Evolutionary conservation across 2,888 invertebrate species (phyloP).

Genomic region (Xanthostigma xanthostigma): DNA sequence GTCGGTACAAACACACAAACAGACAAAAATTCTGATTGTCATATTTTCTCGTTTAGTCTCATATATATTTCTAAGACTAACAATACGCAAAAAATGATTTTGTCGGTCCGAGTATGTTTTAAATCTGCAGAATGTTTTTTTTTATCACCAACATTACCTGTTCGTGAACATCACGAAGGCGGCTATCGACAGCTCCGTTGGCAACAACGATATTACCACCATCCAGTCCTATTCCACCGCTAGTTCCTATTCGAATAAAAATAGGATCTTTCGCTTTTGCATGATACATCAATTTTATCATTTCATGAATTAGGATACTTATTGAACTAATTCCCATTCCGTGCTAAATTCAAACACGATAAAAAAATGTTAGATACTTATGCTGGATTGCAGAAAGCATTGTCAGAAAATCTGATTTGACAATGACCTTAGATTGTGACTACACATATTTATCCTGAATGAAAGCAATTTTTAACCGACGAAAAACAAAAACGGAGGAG

Average conservation of each 20-base stretch:
- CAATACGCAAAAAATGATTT: too few relatives aligned
- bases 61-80: too few relatives aligned
- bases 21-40: too few relatives aligned
- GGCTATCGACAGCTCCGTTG: conserved; percentile 42
- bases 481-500: too few relatives aligned
- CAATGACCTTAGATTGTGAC: too few relatives aligned
- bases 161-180: conserved; percentile 38
- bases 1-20: too few relatives aligned
- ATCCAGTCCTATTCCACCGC: conserved; percentile 46
- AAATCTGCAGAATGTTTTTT: background rate
- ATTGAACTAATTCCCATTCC: conserved; percentile 64
- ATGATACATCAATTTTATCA: conserved; percentile 52
- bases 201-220: conserved; percentile 53
- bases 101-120: too few relatives aligned
- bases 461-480: too few relatives aligned
- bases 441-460: too few relatives aligned
- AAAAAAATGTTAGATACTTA: background rate
- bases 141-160: conserved; percentile 29
- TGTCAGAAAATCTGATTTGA: too few relatives aligned
- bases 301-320: conserved; percentile 52
- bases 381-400: too few relatives aligned
- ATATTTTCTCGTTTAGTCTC: too few relatives aligned
- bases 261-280: conserved; percentile 46
- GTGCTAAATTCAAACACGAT: conserved; percentile 38
- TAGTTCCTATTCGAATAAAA: conserved; percentile 52